phyloP scores from a whole-genome alignment of 2,888 invertebrate species.

The Limnephilus lunatus region DNA sequence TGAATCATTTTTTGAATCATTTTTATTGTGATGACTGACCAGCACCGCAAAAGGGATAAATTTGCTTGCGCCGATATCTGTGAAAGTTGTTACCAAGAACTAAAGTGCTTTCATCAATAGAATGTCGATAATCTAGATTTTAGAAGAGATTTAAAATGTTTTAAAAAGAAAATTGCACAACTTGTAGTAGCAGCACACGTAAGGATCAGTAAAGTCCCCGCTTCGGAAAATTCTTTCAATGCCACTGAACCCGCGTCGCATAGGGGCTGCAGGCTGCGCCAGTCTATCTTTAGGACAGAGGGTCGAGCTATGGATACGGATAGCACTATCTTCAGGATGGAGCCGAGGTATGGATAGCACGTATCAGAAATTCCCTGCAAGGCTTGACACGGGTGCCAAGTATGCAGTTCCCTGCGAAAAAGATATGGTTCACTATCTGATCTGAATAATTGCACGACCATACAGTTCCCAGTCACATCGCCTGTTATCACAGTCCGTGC shows the following conservation, averaged over 20 bases:
- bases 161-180: not conserved
- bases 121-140: not conserved
- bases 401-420: not conserved
- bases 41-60: not conserved
- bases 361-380: constrained; percentile 13
- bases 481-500: constrained; percentile 16
- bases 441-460: constrained; percentile 33
- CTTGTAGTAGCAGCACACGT: no score
- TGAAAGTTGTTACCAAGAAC: not conserved
- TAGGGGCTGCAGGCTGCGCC: constrained; percentile 4
- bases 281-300: constrained; percentile 11
- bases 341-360: not conserved
- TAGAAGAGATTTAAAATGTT: not conserved
- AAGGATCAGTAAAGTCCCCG: not conserved
- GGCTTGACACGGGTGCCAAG: constrained; percentile 27
- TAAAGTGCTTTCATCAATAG: not conserved
- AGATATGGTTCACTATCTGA: constrained; percentile 43
- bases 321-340: not conserved
- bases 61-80: not conserved
- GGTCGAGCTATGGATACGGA: not conserved
- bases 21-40: not conserved
- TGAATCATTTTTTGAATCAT: no score
- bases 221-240: not conserved
- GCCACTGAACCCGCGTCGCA: not conserved
- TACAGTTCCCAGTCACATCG: constrained; percentile 10